phyloP scores from a whole-genome alignment of 2,113 vertebrate genomes.

The Silurus glanis region DNA sequence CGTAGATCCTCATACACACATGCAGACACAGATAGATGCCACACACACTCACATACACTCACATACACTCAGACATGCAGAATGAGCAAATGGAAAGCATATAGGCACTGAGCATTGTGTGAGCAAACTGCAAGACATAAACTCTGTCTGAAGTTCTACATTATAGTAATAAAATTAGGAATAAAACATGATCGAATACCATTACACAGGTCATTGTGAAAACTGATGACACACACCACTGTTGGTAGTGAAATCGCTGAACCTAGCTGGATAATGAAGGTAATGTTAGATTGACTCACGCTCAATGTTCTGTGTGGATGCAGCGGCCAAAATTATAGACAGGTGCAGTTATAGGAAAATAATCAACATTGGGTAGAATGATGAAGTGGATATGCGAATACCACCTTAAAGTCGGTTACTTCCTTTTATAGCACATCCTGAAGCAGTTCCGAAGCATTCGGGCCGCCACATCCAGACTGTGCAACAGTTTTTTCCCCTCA shows the following conservation, averaged over 20 bases:
- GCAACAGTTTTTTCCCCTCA: too few relatives aligned
- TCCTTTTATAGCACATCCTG: not conserved
- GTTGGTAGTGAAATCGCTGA: not conserved
- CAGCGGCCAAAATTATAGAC: not conserved
- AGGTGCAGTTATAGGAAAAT: not conserved
- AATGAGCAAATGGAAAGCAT: not conserved
- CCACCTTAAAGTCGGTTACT: not conserved
- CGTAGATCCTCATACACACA: not conserved
- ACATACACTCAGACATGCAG: not conserved
- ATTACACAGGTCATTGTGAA: constrained; percentile 2
- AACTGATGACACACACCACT: not conserved
- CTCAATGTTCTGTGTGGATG: not conserved
- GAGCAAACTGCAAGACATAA: not conserved
- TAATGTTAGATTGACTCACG: not conserved
- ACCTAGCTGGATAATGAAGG: not conserved
- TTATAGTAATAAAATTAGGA: not conserved
- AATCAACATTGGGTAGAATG: not conserved
- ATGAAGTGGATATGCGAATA: not conserved
- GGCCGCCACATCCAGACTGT: too few relatives aligned
- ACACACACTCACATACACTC: not conserved
- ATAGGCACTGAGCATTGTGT: not conserved
- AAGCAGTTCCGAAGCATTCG: too few relatives aligned
- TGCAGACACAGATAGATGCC: not conserved
- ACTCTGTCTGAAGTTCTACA: not conserved
- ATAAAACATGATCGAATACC: not conserved